phyloP scores from a whole-genome alignment of 2,113 vertebrate species.

The Edolisoma coerulescens region DNA sequence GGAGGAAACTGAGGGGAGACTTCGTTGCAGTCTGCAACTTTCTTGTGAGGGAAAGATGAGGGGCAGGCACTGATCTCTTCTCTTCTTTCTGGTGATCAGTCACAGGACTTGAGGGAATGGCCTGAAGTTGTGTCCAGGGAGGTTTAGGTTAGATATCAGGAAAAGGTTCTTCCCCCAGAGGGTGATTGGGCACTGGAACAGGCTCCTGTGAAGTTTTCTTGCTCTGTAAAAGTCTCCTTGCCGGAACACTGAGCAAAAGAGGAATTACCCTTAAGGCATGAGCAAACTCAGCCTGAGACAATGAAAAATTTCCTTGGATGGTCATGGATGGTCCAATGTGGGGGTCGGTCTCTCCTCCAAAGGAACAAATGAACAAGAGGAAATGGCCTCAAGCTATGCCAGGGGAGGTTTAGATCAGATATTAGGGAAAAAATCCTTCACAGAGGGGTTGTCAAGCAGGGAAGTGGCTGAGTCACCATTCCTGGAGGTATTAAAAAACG shows the following conservation, averaged over 20 bases:
- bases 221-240: not conserved
- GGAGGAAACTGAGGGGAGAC: not conserved
- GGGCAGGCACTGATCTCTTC: not conserved
- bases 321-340: not conserved
- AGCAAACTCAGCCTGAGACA: not conserved
- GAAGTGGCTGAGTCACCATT: not conserved
- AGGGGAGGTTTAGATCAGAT: not conserved
- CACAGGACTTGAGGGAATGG: not conserved
- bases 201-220: not conserved
- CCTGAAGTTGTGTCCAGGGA: not conserved
- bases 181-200: not conserved
- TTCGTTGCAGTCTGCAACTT: rapidly evolving
- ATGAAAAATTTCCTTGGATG: not conserved
- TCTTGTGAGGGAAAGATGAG: not conserved
- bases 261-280: not conserved
- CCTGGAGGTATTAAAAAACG: not conserved
- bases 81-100: not conserved
- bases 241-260: not conserved
- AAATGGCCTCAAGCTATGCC: not conserved
- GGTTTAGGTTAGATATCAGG: not conserved
- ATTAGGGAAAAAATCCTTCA: not conserved
- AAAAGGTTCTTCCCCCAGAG: not conserved
- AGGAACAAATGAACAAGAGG: not conserved
- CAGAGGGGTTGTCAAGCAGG: too few species aligned
- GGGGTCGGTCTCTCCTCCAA: not conserved